Percentiles rank a stretch among this genome's conserved stretches.
Conservation (phyloP, 2,797 vertebrate species). For the Corythornis leucogaster region DNA sequence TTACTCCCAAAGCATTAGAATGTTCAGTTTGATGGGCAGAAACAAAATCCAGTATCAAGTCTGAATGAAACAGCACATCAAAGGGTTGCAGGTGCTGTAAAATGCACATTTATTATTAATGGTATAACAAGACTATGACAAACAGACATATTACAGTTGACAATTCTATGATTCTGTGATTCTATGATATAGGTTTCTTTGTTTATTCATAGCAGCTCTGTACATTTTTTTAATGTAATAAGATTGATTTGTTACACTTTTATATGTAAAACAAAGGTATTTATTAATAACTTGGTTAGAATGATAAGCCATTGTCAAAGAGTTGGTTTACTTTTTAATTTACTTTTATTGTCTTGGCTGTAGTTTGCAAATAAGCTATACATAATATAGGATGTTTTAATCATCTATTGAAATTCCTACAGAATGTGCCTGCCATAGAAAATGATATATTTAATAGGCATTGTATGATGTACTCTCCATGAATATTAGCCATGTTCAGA, state of each 20-base stretch:
- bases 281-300: background rate
- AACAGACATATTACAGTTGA: background rate
- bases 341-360: background rate
- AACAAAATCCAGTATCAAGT: background rate
- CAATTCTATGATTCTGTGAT: too few species aligned
- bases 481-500: background rate
- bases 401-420: background rate
- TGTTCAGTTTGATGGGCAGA: background rate
- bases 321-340: background rate
- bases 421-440: background rate
- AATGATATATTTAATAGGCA: background rate
- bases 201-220: background rate
- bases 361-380: background rate
- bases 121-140: background rate
- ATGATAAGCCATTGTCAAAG: background rate
- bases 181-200: background rate
- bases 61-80: background rate
- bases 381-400: background rate
- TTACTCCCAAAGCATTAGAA: background rate
- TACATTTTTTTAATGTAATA: background rate
- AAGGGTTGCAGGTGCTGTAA: background rate
- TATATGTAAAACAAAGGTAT: background rate
- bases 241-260: background rate
- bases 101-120: background rate
- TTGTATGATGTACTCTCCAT: background rate